Percentiles rank a stretch among this genome's conserved stretches.
Evolutionary conservation across 1,140 invertebrate species (phyloP).

Genomic region (Apocrypta bakeri): DNA sequence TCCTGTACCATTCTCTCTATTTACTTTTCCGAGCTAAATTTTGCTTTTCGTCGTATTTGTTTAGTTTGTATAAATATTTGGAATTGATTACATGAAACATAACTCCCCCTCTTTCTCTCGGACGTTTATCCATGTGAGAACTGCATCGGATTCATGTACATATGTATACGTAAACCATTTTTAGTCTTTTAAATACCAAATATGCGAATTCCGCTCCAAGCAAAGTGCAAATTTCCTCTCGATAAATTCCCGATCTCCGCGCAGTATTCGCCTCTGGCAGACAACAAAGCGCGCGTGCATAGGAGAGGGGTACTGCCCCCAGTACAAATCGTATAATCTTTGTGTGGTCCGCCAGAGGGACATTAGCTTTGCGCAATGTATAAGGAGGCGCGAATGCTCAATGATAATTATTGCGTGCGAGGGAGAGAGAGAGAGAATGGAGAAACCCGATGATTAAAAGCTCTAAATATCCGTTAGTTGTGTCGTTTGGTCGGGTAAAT

Average conservation of each 20-base stretch:
- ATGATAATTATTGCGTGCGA: constrained; percentile 28
- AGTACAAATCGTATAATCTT: neutral
- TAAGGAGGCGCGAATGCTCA: neutral
- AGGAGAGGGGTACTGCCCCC: neutral
- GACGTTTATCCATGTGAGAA: neutral
- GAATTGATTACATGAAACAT: neutral
- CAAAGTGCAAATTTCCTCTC: neutral
- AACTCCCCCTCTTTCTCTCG: neutral
- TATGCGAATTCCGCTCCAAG: neutral
- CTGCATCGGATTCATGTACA: neutral
- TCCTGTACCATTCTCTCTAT: neutral
- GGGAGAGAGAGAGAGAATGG: too few relatives aligned
- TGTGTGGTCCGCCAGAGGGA: neutral
- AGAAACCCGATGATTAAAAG: neutral
- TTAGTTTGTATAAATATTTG: neutral
- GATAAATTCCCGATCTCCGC: neutral
- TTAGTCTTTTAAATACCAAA: neutral
- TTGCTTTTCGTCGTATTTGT: neutral
- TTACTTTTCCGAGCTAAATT: neutral
- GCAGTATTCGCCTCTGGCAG: neutral
- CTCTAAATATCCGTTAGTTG: constrained; percentile 10
- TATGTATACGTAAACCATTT: neutral
- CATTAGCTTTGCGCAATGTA: neutral
- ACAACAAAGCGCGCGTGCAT: neutral
- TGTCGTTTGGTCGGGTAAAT: neutral